Evolutionary conservation across 2,113 vertebrate species (phyloP).

Genomic region (Sinocyclocheilus anophthalmus): DNA sequence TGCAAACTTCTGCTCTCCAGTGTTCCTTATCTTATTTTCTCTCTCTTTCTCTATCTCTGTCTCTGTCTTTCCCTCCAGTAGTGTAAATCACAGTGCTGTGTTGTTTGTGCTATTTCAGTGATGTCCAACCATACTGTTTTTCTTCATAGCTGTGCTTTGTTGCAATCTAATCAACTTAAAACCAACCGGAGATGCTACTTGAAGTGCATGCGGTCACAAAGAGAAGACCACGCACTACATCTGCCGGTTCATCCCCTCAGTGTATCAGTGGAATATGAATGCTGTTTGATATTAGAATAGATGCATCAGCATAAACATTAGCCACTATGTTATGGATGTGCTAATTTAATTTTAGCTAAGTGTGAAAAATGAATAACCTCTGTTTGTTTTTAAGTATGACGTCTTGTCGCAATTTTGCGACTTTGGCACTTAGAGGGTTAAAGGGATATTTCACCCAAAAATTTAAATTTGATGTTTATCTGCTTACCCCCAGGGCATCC

Average conservation of each 20-base stretch:
- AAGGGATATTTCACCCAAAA: no score
- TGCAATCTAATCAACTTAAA: conserved; percentile 1
- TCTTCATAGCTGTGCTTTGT: neutral
- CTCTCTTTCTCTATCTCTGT: neutral
- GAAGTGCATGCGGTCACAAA: neutral
- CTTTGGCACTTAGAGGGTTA: no score
- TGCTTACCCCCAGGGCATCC: no score
- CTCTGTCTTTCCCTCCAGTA: neutral
- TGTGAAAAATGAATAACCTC: neutral
- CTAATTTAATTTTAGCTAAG: neutral
- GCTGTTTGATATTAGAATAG: neutral
- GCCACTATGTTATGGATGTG: neutral
- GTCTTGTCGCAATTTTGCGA: no score
- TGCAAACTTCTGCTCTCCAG: neutral
- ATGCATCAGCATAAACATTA: neutral
- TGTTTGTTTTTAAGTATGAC: neutral
- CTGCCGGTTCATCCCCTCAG: neutral
- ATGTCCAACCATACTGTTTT: neutral
- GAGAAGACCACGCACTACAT: neutral
- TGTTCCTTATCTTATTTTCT: neutral
- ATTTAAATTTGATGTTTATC: no score
- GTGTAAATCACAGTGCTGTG: conserved; percentile 12
- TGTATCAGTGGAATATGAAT: neutral
- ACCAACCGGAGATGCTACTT: neutral
- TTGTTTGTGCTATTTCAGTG: neutral